Evolutionary conservation across 53 echinoderm and acorn worm genomes (phyloP), one percentile per base, ranked within the genome.

Genomic region (Astropecten irregularis): DNA sequence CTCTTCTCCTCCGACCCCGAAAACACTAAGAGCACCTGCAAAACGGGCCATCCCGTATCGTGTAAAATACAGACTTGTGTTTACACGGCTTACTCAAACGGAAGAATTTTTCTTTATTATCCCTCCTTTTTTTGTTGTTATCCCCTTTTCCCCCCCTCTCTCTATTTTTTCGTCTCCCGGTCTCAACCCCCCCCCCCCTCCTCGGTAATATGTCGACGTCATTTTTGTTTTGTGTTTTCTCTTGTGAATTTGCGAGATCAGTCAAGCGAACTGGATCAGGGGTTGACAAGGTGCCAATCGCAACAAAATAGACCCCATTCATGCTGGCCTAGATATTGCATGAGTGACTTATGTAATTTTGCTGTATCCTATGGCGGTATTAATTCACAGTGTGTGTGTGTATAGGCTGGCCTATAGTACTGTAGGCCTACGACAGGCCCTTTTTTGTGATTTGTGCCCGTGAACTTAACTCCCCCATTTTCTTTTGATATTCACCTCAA

Each of bases 331-430:
- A 79, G 61, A 79, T 79, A 79, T 79, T 79, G 79, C 79, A 62
- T 63, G 79, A 79, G 50, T 79, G 61, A 79, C 79, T 79, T 79
- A 79, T 79, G 79, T 79, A 60, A 79, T 79, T 79, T 23, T 60
- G 36, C 48, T 46, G 10, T 47, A 44, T 46, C 79, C 79, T 47
- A n/a, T 79, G 79, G 79, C 79, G 18, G 56, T 79, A 32, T 48
- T 32, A 8, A 25, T 62, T 61, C 79, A 62, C 59, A 62, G 18
- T 66, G 40, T 66, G 40, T 42, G 42, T 6, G 42, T 42, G 42
- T 42, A 11, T 42, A 11, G 42, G 42, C 42, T 42, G 42, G n/a
- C n/a, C n/a, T n/a, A n/a, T n/a, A 13, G 11, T 49, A 49, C 18
- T 49, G 18, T 49, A 49, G 49, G 49, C 49, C 49, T 49, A 49